Evolutionary conservation across 1,140 invertebrate species (phyloP), one percentile per base, ranked within the genome.

Genomic region (Cataglyphis hispanica): DNA sequence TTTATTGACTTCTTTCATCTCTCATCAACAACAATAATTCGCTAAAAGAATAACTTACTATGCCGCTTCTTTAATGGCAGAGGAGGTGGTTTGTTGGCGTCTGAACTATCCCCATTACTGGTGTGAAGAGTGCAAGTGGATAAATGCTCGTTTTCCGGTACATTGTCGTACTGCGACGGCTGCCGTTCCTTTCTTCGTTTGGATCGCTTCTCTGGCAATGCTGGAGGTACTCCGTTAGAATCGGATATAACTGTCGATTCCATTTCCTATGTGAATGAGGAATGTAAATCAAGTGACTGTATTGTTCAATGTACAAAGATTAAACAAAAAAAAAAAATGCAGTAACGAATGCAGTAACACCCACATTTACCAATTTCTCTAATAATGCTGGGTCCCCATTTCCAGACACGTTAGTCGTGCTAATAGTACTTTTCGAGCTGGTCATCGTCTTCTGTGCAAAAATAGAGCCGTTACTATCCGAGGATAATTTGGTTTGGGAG

Each of bases 1-100:
- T 60, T 37, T 43, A 13, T 11, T 58, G 50, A 7, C n/a, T 64
- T 86, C 56, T 43, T 70, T 84, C 75, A 61, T 58, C 31, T 58
- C 31, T 87, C 46, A 67, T 78, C 64, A 56, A 40, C n/a, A 8
- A 70, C 13, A 81, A 69, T 85, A 50, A 50, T 50, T 50, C 67
- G 22, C 53, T 43, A 86, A 76, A 64, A 11, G 77, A 3, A 37
- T 25, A 75, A 98, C 98, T 98, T 96, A 99, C 98, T 98, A 95
- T 99, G 97, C 94, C 97, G 98, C 94, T 98, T 98, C 95, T 99
- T 99, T 0, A 97, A 96, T 31, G 98, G 98, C 84, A 99, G 95
- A 66, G 98, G 98, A 60, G 98, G 98, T 75, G 98, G 98, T 93
- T 96, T 96, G 63, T 95, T 96, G 89, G 96, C 94, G 91, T 96